Evolutionary conservation across 2,888 invertebrate species (phyloP).

Genomic region (Megastigmus dorsalis): DNA sequence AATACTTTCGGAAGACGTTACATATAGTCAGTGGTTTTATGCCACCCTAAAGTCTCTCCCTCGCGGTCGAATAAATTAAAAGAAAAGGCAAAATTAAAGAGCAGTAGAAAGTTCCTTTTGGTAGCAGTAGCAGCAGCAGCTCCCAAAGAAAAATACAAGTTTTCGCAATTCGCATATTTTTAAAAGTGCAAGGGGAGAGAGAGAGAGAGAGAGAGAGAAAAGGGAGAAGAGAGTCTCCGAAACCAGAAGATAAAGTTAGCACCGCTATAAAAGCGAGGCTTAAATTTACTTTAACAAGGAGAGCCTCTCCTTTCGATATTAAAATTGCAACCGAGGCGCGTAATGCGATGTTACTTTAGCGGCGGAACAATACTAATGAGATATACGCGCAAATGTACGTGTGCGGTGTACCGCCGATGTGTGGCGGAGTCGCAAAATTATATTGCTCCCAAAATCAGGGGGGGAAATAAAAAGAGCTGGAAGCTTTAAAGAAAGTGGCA

Average conservation of each 20-base stretch:
- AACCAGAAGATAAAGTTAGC: conserved; percentile 30
- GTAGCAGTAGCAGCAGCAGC: too few relatives aligned
- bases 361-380: conserved; percentile 45
- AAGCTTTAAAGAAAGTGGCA: neutral
- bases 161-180: too few relatives aligned
- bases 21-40: neutral
- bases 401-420: too few relatives aligned
- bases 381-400: neutral
- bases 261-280: neutral
- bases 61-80: neutral
- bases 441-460: conserved; percentile 6
- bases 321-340: conserved; percentile 24
- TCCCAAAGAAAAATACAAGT: too few relatives aligned
- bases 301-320: conserved; percentile 6
- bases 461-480: neutral
- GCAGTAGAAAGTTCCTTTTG: conserved; percentile 34
- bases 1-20: too few relatives aligned
- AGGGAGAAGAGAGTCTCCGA: neutral
- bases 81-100: neutral
- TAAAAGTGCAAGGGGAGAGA: neutral
- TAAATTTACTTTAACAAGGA: conserved; percentile 41
- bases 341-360: conserved; percentile 15
- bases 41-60: neutral
- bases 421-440: conserved; percentile 15
- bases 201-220: neutral